phyloP scores from a whole-genome alignment of 2,797 vertebrate genomes.

The Melanotaenia boesemani region DNA sequence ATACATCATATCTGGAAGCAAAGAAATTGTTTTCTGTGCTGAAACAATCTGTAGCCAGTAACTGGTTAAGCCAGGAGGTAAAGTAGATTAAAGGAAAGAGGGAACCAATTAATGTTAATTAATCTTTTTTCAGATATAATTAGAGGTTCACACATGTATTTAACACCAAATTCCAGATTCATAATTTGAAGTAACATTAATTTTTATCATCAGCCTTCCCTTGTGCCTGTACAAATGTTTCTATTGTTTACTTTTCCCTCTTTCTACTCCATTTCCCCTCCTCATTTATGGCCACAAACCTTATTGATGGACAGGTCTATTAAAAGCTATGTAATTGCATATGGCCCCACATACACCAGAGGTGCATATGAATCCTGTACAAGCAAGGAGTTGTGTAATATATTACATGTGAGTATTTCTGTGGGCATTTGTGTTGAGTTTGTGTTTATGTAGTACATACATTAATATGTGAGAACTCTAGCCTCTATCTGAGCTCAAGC shows the following conservation, averaged over 20 bases:
- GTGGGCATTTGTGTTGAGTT: background rate
- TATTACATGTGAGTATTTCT: constrained; percentile 1
- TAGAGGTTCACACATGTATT: background rate
- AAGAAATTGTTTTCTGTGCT: background rate
- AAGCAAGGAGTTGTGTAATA: background rate
- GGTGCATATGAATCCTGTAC: background rate
- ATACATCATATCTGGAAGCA: background rate
- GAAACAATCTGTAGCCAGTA: background rate
- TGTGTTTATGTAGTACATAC: background rate
- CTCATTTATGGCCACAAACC: background rate
- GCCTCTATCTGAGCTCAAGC: background rate
- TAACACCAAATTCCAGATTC: background rate
- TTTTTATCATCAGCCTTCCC: background rate
- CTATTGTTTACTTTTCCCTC: background rate
- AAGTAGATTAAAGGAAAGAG: background rate
- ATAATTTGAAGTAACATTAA: background rate
- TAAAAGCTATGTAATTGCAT: constrained; percentile 44
- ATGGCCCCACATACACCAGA: background rate
- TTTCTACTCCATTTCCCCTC: background rate
- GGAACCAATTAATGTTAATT: background rate
- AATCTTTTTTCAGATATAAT: background rate
- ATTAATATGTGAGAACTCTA: constrained; percentile 9
- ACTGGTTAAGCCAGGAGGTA: background rate
- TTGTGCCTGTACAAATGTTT: constrained; percentile 3
- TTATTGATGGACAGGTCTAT: constrained; percentile 62